Evolutionary conservation across 2,797 vertebrate species (phyloP).

Genomic region (Uromys caudimaculatus): DNA sequence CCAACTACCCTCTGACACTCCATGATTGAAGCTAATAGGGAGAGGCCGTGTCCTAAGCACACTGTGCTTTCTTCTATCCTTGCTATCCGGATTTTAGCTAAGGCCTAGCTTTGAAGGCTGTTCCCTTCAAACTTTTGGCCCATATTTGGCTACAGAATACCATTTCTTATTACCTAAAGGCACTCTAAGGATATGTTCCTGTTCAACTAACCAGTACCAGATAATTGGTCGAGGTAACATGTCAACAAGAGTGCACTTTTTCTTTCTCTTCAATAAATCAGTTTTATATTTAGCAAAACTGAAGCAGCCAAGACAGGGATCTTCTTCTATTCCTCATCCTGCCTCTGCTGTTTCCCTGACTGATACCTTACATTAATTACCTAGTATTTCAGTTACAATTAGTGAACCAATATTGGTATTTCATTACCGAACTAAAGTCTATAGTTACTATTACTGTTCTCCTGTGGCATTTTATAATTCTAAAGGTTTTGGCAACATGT

Average conservation of each 20-base stretch:
- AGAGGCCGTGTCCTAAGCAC: not conserved
- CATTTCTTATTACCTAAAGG: not conserved
- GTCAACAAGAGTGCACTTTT: not conserved
- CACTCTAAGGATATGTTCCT: not conserved
- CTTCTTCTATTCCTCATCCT: not conserved
- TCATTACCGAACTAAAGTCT: not conserved
- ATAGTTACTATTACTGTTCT: not conserved
- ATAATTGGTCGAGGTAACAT: not conserved
- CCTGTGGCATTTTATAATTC: not conserved
- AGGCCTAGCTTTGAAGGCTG: not conserved
- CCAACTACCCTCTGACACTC: not conserved
- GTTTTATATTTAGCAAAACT: constrained; percentile 22
- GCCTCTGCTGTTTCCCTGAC: not conserved
- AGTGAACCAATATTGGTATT: not conserved
- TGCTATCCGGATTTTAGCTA: not conserved
- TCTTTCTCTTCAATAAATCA: not conserved
- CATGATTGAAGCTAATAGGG: not conserved
- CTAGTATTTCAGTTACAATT: not conserved
- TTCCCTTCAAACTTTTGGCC: not conserved
- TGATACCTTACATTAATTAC: not conserved
- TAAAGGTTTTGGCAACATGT: not conserved
- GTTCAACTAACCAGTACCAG: not conserved
- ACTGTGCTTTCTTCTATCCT: accelerated
- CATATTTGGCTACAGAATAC: accelerated
- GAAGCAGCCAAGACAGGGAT: not conserved